Conservation (phyloP, 2,888 invertebrate species). For the Dasypolia templi region DNA sequence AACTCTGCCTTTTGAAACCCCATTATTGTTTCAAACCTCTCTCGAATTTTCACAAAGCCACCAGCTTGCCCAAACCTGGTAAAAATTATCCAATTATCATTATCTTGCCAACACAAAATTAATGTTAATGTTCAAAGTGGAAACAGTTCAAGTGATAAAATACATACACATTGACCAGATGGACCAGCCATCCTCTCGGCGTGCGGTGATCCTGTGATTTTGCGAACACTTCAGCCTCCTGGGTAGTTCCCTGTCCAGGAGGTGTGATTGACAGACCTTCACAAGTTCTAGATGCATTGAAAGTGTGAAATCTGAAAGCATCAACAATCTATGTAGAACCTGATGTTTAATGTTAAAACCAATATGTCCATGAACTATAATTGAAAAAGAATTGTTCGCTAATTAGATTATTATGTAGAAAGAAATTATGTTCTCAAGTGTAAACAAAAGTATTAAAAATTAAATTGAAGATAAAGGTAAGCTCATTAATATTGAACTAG, state of each 20-base stretch:
- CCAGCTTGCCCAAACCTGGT: slow-evolving; percentile 95
- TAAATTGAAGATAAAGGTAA: slow-evolving; percentile 28
- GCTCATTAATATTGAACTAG: slow-evolving; percentile 29
- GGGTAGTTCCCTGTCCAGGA: slow-evolving; percentile 88
- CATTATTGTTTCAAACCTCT: slow-evolving; percentile 94
- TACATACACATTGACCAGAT: slow-evolving; percentile 95
- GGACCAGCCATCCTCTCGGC: slow-evolving; percentile 98
- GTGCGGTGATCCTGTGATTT: slow-evolving; percentile 95
- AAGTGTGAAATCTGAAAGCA: slow-evolving; percentile 94
- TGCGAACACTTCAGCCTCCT: slow-evolving; percentile 91
- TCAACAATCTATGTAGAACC: slow-evolving; percentile 7
- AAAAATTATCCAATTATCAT: slow-evolving; percentile 35
- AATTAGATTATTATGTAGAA: slow-evolving; percentile 21
- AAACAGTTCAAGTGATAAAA: not conserved
- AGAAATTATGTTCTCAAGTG: slow-evolving; percentile 9
- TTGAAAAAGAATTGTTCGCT: slow-evolving; percentile 4
- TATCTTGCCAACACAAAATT: not conserved
- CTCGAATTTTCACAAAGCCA: slow-evolving; percentile 96
- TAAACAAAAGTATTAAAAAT: slow-evolving; percentile 31
- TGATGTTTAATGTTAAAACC: not conserved
- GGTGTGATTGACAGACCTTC: slow-evolving; percentile 90
- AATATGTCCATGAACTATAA: not conserved
- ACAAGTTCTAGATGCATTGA: slow-evolving; percentile 94
- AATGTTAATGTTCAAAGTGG: not conserved
- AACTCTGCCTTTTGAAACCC: slow-evolving; percentile 89